These are phyloP conservation scores for Phenganax marumi DNA, from an alignment of 92 coral and sea anemone species.

Conservation along the genomic window DNA sequence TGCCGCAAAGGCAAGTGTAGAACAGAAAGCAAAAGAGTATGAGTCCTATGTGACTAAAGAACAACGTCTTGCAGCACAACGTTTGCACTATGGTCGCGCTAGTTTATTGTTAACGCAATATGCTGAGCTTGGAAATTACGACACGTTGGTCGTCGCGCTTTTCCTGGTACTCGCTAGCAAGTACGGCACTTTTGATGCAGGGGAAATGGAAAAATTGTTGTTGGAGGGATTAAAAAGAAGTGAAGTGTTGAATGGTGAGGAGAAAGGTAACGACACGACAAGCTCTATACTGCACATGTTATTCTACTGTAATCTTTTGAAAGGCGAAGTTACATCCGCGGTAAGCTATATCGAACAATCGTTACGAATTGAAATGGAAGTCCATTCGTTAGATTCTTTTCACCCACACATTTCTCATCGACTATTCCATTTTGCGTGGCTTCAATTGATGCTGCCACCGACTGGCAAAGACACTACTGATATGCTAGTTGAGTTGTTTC, in stretches of 20 bases:
- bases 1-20: neutral
- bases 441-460: neutral
- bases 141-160: neutral
- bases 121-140: neutral
- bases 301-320: neutral
- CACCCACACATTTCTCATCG: slow-evolving; percentile 15
- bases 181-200: neutral
- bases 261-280: neutral
- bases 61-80: slow-evolving; percentile 10
- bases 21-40: neutral
- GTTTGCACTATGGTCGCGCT: slow-evolving; percentile 20
- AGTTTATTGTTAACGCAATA: neutral
- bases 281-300: neutral
- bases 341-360: neutral
- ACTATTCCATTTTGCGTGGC: neutral
- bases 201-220: slow-evolving; percentile 1
- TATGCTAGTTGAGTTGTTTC: slow-evolving; percentile 2
- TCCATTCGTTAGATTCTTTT: slow-evolving; percentile 12
- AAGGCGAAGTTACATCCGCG: slow-evolving; percentile 6
- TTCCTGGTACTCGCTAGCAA: neutral
- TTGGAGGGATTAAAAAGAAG: slow-evolving; percentile 20
- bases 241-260: neutral
- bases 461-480: neutral
- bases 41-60: neutral
- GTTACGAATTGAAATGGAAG: slow-evolving; percentile 9